These are phyloP conservation scores for Arizona elegans DNA, from an alignment of 2,113 vertebrate genomes.

Conservation along the genomic window DNA sequence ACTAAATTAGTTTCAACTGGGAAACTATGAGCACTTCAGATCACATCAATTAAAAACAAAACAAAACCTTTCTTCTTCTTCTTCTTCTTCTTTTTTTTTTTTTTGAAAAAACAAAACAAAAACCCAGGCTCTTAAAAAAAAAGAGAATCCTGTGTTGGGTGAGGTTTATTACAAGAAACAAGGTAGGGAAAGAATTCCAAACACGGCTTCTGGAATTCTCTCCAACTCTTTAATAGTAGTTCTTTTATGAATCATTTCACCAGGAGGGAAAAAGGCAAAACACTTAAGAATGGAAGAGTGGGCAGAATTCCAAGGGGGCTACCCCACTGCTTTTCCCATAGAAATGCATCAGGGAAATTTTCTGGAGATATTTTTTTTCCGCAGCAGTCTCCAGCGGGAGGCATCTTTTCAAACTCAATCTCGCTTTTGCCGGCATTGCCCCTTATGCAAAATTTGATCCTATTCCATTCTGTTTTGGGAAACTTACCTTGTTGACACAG, in stretches of 20 bases:
- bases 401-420: not conserved
- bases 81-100: too few relatives aligned
- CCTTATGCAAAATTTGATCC: not conserved
- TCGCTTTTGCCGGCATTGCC: not conserved
- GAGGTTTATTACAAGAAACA: not conserved
- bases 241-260: not conserved
- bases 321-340: not conserved
- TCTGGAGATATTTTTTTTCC: not conserved
- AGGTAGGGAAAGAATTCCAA: not conserved
- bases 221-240: not conserved
- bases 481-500: not conserved
- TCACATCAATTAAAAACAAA: not conserved
- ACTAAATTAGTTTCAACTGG: not conserved
- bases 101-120: not conserved
- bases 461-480: not conserved
- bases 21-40: not conserved
- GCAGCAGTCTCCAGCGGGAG: not conserved
- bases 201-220: not conserved
- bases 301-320: not conserved
- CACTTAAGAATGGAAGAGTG: not conserved
- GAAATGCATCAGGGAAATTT: not conserved
- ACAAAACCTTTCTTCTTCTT: too few relatives aligned
- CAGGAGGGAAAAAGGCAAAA: not conserved
- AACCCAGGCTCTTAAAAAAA: not conserved
- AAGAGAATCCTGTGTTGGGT: not conserved